Evolutionary conservation across 1,140 invertebrate species (phyloP).

Genomic region (Macrosteles quadrilineatus): DNA sequence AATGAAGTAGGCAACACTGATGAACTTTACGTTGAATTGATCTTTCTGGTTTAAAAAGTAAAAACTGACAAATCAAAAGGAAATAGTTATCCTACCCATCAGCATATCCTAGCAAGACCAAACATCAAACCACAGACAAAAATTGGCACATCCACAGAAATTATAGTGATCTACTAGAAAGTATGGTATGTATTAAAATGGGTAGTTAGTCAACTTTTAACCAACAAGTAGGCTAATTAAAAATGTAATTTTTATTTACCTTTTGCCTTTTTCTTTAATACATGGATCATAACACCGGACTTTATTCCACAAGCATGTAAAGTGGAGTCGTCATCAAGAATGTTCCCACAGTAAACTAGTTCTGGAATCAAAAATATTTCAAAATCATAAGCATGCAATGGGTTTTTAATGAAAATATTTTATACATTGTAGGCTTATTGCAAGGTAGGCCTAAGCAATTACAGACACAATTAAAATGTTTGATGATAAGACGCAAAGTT

Average conservation of each 20-base stretch:
- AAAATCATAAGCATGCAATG: conserved; percentile 10
- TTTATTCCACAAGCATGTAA: conserved; percentile 55
- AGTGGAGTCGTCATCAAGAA: conserved; percentile 55
- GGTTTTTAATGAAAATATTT: neutral
- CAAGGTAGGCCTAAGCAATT: conserved; percentile 2
- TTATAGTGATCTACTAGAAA: too few relatives aligned
- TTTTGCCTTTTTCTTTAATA: conserved; percentile 53
- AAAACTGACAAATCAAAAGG: too few relatives aligned
- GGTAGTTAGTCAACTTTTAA: too few relatives aligned
- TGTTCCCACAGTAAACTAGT: conserved; percentile 56
- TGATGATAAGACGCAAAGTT: neutral
- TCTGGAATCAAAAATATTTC: conserved; percentile 47
- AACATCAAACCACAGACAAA: too few relatives aligned
- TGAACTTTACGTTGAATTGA: too few relatives aligned
- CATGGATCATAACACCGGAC: conserved; percentile 56
- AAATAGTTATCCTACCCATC: too few relatives aligned
- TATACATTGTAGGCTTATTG: neutral
- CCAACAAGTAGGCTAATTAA: too few relatives aligned
- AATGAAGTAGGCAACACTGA: too few relatives aligned
- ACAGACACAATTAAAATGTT: conserved; percentile 1
- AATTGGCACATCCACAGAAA: too few relatives aligned
- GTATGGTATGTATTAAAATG: too few relatives aligned
- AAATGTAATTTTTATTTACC: conserved; percentile 40
- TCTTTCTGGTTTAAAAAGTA: too few relatives aligned
- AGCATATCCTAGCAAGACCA: too few relatives aligned